Evolutionary conservation across 1,140 invertebrate species (phyloP), one percentile per base, ranked within the genome.

Genomic region (Mya arenaria): DNA sequence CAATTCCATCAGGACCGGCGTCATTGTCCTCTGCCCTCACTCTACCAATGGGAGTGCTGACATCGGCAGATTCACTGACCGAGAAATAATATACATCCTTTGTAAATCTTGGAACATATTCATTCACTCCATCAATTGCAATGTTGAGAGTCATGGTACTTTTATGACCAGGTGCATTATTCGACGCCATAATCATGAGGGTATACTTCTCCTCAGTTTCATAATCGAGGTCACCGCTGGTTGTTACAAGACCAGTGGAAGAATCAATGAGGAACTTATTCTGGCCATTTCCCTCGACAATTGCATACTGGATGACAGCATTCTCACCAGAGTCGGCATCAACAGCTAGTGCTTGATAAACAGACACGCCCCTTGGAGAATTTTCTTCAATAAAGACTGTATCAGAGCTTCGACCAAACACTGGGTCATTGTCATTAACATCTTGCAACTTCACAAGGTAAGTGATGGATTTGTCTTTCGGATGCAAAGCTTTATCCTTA

Each of bases 1-100:
- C 96, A 74, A 96, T 95, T 0, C 98, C 97, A 93, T 99, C 98
- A 36, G 95, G 95, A n/a, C 98, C 98, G 30, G 95, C 94, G 91
- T 99, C 98, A 90, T 96, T 95, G 91, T 99, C 98, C 1, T 96
- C 96, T 0, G 98, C 98, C 92, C 96, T 95, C 39, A 99, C 96
- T 23, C 95, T 94, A 5, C 98, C 98, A 30, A 99, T 95, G 28
- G 95, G 95, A 4, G 96, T 97, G 8, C 97, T 97, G 15, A 98
- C 95, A 74, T 96, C 95, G 0, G 97, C 96, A 34, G 97, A 97
- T 93, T 99, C 98, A 13, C 97, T 98, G 8, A 99, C 97, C 88
- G 97, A 96, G 92, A 99, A 98, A 86, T 97, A 96, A 89, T 99
- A 99, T 0, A 97, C 96, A 0, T 97, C 96, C 92, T 98, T 96